phyloP scores from a whole-genome alignment of 1,140 invertebrate species.

The Rhagoletis zephyria region DNA sequence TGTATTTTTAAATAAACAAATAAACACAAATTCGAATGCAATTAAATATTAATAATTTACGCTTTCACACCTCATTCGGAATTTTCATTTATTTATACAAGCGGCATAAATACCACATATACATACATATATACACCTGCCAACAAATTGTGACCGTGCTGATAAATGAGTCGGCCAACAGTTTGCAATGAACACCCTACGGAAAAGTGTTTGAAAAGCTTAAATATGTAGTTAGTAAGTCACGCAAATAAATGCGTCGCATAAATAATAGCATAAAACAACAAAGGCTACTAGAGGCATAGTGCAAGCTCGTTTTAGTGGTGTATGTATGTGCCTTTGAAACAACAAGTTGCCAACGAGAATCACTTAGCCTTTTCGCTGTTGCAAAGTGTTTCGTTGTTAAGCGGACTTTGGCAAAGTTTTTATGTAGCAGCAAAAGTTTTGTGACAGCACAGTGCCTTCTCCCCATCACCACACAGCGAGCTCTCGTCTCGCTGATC shows the following conservation, averaged over 20 bases:
- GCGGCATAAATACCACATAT: neutral
- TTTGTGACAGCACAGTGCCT: neutral
- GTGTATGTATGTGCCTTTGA: neutral
- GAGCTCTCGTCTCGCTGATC: neutral
- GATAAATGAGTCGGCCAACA: conserved; percentile 16
- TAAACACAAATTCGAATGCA: conserved; percentile 19
- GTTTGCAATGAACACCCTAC: too few relatives aligned
- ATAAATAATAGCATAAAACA: conserved; percentile 40
- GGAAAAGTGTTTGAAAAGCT: neutral
- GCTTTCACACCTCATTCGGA: conserved; percentile 35
- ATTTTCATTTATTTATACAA: neutral
- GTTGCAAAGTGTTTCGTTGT: conserved; percentile 32
- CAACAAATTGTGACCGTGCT: neutral
- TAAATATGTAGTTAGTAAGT: neutral
- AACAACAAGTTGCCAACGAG: conserved; percentile 45
- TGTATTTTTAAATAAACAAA: neutral
- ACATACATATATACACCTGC: neutral
- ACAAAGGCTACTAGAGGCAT: neutral
- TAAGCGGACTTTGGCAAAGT: conserved; percentile 41
- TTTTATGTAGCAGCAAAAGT: conserved; percentile 41
- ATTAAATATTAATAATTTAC: conserved; percentile 49
- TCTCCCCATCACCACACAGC: neutral
- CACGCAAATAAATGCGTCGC: conserved; percentile 12
- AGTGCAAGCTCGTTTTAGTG: neutral
- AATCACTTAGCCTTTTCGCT: conserved; percentile 49